Conservation (phyloP, 30 jellyfish, hydroid and myxozoan species). For the Aurelia coerulea region DNA sequence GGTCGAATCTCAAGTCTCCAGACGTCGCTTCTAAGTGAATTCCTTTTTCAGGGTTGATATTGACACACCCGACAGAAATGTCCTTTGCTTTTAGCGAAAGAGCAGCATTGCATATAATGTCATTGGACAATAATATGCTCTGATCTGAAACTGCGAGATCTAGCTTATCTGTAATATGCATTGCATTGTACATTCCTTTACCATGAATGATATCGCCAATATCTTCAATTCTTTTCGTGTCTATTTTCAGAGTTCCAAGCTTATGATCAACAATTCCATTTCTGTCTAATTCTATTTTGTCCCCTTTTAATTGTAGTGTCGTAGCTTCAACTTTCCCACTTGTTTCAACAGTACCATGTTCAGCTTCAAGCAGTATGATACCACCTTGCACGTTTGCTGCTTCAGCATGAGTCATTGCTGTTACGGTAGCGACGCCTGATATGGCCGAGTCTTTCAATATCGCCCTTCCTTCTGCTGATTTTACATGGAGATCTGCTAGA, state of each 20-base stretch:
- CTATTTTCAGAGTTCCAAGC: background rate
- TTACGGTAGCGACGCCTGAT: background rate
- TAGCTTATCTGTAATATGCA: background rate
- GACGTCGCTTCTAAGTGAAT: background rate
- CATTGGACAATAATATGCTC: background rate
- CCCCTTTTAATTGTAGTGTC: background rate
- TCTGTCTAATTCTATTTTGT: background rate
- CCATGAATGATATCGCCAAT: background rate
- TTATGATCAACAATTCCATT: background rate
- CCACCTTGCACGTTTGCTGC: background rate
- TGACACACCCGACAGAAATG: background rate
- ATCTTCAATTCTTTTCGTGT: background rate
- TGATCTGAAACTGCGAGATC: conserved; percentile 9
- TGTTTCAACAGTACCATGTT: background rate
- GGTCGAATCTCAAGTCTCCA: conserved; percentile 4
- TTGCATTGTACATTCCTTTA: conserved; percentile 1
- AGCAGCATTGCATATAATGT: background rate
- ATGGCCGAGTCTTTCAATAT: background rate
- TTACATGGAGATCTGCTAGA: background rate
- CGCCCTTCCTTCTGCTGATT: background rate
- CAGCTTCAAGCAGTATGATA: background rate
- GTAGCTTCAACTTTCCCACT: background rate
- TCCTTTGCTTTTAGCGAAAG: background rate
- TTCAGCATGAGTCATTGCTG: background rate
- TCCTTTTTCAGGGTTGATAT: background rate